These are phyloP conservation scores for Tuberolachnus salignus DNA, from an alignment of 2,888 invertebrate genomes.

Conservation along the genomic window DNA sequence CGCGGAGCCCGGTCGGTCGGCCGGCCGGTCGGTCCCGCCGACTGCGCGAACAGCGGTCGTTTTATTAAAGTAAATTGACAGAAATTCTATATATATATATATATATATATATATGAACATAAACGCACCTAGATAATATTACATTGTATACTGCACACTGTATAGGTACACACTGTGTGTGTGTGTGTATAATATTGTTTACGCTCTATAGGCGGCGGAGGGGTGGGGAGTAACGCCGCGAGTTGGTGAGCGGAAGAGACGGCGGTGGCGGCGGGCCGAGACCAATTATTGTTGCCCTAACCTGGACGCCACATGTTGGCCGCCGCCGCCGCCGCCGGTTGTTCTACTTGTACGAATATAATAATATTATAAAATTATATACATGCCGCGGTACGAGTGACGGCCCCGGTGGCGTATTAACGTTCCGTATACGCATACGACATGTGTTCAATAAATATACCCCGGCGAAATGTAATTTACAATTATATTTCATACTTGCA, in stretches of 20 bases:
- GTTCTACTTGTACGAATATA: not conserved
- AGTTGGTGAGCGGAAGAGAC: not conserved
- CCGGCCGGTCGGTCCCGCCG: constrained; percentile 19
- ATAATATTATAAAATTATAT: no score
- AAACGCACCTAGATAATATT: not conserved
- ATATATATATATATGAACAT: no score
- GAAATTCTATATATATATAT: constrained; percentile 36
- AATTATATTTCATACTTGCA: no score
- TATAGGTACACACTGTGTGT: not conserved
- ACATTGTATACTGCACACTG: not conserved
- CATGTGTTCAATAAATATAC: no score
- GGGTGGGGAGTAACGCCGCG: not conserved
- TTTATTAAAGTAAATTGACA: constrained; percentile 56
- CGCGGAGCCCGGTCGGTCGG: not conserved
- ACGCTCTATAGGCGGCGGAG: no score
- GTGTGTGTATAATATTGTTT: not conserved
- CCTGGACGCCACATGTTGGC: constrained; percentile 52
- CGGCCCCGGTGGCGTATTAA: no score
- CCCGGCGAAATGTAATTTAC: no score
- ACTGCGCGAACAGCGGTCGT: constrained; percentile 21
- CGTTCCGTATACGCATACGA: no score
- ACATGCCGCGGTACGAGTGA: no score
- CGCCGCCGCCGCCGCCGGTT: not conserved
- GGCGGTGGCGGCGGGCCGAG: not conserved
- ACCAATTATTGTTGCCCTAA: constrained; percentile 50